Base-by-base conservation (phyloP, 2,888 invertebrate genomes). In the Brenthis ino region DNA sequence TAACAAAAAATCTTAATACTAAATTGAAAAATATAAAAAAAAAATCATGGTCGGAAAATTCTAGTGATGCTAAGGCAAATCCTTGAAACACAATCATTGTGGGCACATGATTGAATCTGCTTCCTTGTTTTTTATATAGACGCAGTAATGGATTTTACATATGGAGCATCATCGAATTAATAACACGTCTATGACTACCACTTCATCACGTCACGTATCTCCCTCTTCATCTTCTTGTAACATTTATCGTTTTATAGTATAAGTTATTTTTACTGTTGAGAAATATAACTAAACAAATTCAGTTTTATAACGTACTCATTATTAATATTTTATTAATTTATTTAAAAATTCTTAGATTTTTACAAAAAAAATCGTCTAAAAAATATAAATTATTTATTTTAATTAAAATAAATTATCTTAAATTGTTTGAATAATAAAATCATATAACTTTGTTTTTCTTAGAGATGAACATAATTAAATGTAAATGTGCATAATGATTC, bases 11-110 rank as follows among this genome's bases (percentile, higher is more conserved):
- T 20, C 13, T 43, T 0, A 48, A 48, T n/a, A 48, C 54, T 11
- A 54, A 14, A 60, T 54, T 55, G 20, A 13, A 50, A 54, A 60
- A n/a, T 20, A 24, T 57, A n/a, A 47, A 60, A 47, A 43, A 48
- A 64, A 54, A 58, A 47, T 54, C 54, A 65, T 16, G 43, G 28
- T 58, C 56, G 50, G 64, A 70, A 67, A 70, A 57, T 47, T 63
- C 47, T 48, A 57, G 54, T 47, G 33, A 64, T 72, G 68, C 63
- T 68, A 65, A 66, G 65, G 24, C 56, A 65, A 79, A 82, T 85
- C 86, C 84, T 85, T 85, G 84, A 80, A 77, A 75, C 70, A 47
- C 48, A 66, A 50, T 60, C 60, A 47, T 60, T 48, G 47, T 60
- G 60, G 60, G 60, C 65, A 51, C 65, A 65, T 61, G 61, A 60